These are phyloP conservation scores for Bettongia penicillata DNA, from an alignment of 2,113 vertebrate species.

Conservation along the genomic window DNA sequence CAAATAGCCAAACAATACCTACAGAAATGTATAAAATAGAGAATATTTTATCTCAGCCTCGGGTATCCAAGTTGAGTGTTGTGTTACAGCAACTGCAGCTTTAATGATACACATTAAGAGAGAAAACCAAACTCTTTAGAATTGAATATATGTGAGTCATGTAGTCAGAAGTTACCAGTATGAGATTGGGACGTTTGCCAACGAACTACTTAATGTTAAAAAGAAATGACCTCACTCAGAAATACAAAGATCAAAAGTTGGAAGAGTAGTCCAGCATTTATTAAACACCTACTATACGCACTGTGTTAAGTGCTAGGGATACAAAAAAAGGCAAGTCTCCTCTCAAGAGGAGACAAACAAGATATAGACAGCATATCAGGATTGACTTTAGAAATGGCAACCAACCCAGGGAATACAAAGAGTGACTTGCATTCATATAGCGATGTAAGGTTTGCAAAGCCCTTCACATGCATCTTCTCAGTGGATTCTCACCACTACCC, in stretches of 20 bases:
- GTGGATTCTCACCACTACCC: background rate
- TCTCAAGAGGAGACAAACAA: no score
- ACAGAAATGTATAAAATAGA: background rate
- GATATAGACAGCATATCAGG: no score
- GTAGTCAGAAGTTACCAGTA: no score
- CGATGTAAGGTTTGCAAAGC: no score
- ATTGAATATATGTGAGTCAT: no score
- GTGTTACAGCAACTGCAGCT: background rate
- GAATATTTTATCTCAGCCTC: background rate
- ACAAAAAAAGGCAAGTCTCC: no score
- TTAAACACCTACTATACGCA: background rate
- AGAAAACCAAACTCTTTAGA: background rate
- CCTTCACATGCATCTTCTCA: background rate
- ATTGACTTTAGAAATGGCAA: no score
- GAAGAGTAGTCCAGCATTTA: background rate
- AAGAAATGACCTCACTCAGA: background rate
- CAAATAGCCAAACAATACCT: background rate
- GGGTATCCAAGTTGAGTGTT: background rate
- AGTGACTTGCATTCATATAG: no score
- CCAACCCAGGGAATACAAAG: no score
- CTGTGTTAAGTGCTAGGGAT: background rate
- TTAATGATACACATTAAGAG: background rate
- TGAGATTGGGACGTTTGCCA: no score
- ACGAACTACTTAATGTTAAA: no score
- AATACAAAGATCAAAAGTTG: background rate